These are phyloP conservation scores for Cerastoderma edule DNA, from an alignment of 2,888 invertebrate genomes.

Conservation along the genomic window DNA sequence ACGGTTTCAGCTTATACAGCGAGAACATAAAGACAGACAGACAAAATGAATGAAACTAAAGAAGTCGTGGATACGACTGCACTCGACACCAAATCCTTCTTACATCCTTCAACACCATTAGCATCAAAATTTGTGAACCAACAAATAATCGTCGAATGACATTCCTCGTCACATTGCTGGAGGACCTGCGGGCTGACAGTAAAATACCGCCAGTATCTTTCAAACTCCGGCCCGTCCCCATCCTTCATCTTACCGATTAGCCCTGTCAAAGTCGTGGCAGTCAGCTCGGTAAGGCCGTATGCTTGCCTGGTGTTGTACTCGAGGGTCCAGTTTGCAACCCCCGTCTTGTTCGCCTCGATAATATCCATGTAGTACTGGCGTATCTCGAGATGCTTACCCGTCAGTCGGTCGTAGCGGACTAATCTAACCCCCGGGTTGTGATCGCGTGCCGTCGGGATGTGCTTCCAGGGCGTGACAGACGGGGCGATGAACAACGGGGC, in stretches of 20 bases:
- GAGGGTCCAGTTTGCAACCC: not conserved
- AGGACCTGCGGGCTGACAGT: not conserved
- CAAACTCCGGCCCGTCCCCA: not conserved
- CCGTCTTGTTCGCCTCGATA: not conserved
- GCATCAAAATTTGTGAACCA: not conserved
- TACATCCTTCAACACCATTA: too few species aligned
- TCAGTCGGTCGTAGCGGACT: not conserved
- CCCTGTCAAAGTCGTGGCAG: not conserved
- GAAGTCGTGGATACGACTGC: too few species aligned
- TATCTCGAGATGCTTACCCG: not conserved
- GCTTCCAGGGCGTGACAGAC: not conserved
- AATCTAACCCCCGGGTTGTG: constrained; percentile 4
- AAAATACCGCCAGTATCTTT: not conserved
- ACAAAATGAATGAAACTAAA: too few species aligned
- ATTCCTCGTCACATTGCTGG: not conserved
- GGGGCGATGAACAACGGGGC: not conserved
- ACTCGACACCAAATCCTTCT: too few species aligned
- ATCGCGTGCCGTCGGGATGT: not conserved
- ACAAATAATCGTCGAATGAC: not conserved
- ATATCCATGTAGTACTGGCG: not conserved
- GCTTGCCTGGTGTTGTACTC: not conserved
- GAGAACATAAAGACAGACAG: too few species aligned
- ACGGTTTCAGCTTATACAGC: too few species aligned
- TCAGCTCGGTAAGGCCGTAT: not conserved
- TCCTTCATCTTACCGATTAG: not conserved